Evolutionary conservation across 2,888 invertebrate species (phyloP).

Genomic region (Phortica magna): DNA sequence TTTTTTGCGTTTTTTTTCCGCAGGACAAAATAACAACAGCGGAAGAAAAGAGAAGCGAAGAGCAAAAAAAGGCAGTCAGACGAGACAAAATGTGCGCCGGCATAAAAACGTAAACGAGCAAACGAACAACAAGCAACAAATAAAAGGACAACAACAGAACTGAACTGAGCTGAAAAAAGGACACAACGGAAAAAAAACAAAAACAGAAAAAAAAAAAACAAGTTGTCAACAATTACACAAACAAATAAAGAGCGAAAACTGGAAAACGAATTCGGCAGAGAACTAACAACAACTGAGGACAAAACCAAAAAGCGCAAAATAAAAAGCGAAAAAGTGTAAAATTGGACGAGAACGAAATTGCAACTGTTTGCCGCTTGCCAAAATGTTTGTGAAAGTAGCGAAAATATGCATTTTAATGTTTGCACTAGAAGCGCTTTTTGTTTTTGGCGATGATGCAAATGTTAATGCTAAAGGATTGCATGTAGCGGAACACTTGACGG

Average conservation of each 20-base stretch:
- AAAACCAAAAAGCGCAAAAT: constrained; percentile 26
- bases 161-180: neutral
- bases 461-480: constrained; percentile 14
- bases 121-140: neutral
- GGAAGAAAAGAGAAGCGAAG: neutral
- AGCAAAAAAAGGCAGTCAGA: neutral
- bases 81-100: neutral
- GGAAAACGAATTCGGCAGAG: constrained; percentile 1
- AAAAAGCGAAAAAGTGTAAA: constrained; percentile 2
- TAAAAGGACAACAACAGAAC: neutral
- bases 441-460: constrained; percentile 45
- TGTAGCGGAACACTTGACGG: constrained; percentile 35
- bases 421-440: constrained; percentile 58
- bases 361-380: constrained; percentile 37
- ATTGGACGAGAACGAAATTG: neutral
- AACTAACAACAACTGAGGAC: constrained; percentile 31
- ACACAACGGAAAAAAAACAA: neutral
- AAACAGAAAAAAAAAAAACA: neutral
- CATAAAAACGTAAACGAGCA: constrained; percentile 25
- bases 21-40: neutral
- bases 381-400: constrained; percentile 62
- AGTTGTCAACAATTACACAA: constrained; percentile 37
- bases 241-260: neutral
- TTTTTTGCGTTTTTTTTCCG: constrained; percentile 29
- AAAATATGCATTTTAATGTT: constrained; percentile 67